A percentile compares a stretch with the other conserved stretches of the same genome.
phyloP scores from a whole-genome alignment of 2,113 vertebrate species.

The Andinoacara biseriatus region DNA sequence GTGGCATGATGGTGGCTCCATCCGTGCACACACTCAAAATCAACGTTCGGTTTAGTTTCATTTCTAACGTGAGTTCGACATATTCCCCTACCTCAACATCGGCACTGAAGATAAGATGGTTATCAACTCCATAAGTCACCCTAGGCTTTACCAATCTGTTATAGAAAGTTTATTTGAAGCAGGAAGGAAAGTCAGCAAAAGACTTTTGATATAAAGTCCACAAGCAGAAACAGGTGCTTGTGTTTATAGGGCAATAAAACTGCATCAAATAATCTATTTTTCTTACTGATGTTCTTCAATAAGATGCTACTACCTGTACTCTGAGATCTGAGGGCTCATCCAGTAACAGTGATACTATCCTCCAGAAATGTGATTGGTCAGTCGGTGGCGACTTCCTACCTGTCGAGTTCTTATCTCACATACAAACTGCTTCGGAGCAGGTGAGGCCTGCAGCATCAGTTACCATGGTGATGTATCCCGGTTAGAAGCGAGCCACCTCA shows the following conservation, averaged over 20 bases:
- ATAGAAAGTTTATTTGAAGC: rapidly evolving
- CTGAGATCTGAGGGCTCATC: rapidly evolving
- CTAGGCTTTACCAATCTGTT: background rate
- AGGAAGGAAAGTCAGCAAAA: background rate
- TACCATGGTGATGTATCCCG: background rate
- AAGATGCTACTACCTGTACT: background rate
- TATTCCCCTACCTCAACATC: background rate
- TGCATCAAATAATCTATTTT: background rate
- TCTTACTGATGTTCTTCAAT: background rate
- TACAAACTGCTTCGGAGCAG: background rate
- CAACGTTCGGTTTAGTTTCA: too few species aligned
- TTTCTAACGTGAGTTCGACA: too few species aligned
- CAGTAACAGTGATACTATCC: rapidly evolving
- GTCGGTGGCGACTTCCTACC: rapidly evolving
- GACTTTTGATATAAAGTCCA: background rate
- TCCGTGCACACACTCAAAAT: too few species aligned
- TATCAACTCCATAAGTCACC: background rate
- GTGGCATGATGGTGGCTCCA: too few species aligned
- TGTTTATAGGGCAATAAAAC: background rate
- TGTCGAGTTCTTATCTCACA: background rate
- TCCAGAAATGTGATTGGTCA: background rate
- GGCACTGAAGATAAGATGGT: background rate
- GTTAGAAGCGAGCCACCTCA: rapidly evolving
- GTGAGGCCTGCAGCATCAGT: background rate
- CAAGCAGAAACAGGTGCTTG: background rate